Percentiles rank a stretch among this genome's conserved stretches.
Evolutionary conservation across 2,888 invertebrate species (phyloP).

Genomic region (Drosophila buzzatii): DNA sequence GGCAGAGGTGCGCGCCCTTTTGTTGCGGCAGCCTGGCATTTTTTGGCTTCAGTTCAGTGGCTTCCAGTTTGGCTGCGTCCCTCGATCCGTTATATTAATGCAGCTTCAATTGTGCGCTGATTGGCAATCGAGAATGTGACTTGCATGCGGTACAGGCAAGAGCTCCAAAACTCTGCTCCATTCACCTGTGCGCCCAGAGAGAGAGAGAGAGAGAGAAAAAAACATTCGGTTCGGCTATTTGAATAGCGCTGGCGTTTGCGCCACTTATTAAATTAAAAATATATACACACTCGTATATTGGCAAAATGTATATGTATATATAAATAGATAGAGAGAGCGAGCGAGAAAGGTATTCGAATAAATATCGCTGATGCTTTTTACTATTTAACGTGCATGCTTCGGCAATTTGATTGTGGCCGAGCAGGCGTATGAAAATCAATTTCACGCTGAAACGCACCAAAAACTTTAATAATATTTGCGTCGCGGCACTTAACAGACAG

Average conservation of each 20-base stretch:
- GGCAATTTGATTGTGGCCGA: constrained; percentile 80
- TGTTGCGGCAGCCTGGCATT: constrained; percentile 44
- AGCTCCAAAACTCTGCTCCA: constrained; percentile 8
- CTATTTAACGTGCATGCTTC: constrained; percentile 80
- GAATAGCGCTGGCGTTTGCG: constrained; percentile 69
- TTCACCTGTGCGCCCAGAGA: not conserved
- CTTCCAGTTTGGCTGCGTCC: constrained; percentile 5
- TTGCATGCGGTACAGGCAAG: constrained; percentile 62
- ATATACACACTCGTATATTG: constrained; percentile 13
- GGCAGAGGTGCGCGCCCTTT: constrained; percentile 64
- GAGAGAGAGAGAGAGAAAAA: constrained; percentile 3
- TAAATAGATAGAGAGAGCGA: not conserved
- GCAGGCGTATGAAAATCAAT: constrained; percentile 82
- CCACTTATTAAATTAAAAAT: constrained; percentile 79
- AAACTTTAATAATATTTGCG: constrained; percentile 82
- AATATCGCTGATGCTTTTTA: constrained; percentile 59
- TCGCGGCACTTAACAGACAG: constrained; percentile 76
- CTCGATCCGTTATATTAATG: constrained; percentile 70
- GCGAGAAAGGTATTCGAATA: constrained; percentile 21
- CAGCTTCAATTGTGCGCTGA: constrained; percentile 80
- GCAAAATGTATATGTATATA: constrained; percentile 12
- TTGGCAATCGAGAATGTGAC: constrained; percentile 81
- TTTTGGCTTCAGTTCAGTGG: constrained; percentile 55
- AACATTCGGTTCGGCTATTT: constrained; percentile 60
- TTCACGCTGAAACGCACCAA: constrained; percentile 81